Evolutionary conservation across 2,113 vertebrate species (phyloP), one percentile per base, ranked within the genome.

Genomic region (Ptyas mucosa): DNA sequence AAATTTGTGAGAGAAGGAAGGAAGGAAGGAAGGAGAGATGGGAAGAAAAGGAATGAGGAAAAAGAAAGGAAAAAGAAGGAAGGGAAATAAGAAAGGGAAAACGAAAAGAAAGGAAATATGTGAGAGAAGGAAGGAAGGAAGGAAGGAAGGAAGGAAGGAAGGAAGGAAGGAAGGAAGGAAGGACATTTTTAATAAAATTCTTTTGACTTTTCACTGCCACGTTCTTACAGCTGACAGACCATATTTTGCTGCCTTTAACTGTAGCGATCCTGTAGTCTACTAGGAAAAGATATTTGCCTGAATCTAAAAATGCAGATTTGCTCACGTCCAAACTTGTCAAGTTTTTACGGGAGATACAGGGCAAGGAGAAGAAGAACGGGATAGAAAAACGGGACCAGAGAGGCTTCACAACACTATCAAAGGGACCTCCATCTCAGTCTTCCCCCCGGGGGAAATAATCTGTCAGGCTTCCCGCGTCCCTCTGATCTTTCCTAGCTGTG

Each of bases 361-460:
- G 69, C 34, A 3, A 75, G 15, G 15, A 14, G 43, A 23, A 54
- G 34, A 69, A 86, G 92, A 90, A 29, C 53, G 55, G n/a, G 21
- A 23, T 93, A 81, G 85, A 53, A 90, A 85, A 90, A 18, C 39
- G 21, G 46, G 46, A 89, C 26, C 49, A 9, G 86, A 93, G 26
- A 26, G 90, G 57, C 89, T 87, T 92, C 86, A 64, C 57, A 58
- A 39, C 69, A 8, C 18, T 49, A 75, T 91, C 88, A 86, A 93
- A 29, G 34, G 23, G 29, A 53, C 88, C 94, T 94, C 85, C 46
- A 54, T 52, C 92, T 90, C 52, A 91, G n/a, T 89, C 34, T 89
- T 39, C 58, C 53, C 39, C 46, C 26, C 4, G 1, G 29, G 34
- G 18, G 53, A 88, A 91, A 43, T 43, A 88, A 51, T 85, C 64